Conservation (phyloP, 1,140 invertebrate genomes). For the Aphidius gifuensis region DNA sequence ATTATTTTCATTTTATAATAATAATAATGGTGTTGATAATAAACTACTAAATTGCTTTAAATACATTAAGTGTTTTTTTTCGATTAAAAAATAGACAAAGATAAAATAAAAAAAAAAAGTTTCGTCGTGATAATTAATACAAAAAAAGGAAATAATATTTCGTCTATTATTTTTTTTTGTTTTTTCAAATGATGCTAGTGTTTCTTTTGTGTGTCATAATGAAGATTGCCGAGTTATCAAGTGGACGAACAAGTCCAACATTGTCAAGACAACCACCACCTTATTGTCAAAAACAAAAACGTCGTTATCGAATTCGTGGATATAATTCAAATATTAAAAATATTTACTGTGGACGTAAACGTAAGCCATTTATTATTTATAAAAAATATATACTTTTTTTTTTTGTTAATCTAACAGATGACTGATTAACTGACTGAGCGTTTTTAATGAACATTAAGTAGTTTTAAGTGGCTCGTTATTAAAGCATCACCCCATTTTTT, state of each 20-base stretch:
- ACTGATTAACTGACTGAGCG: neutral
- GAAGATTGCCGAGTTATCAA: conserved; percentile 54
- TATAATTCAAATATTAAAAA: conserved; percentile 29
- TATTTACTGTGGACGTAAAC: conserved; percentile 32
- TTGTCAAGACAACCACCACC: conserved; percentile 30
- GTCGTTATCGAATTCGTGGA: conserved; percentile 24
- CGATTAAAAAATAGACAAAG: too few species aligned
- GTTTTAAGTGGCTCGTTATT: conserved; percentile 13
- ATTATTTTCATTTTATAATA: too few species aligned
- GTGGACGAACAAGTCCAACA: conserved; percentile 39
- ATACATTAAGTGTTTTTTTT: too few species aligned
- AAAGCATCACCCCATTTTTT: conserved; percentile 7
- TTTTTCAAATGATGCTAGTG: conserved; percentile 49
- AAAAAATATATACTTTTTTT: neutral
- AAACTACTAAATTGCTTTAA: too few species aligned
- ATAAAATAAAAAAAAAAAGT: too few species aligned
- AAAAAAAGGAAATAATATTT: too few species aligned
- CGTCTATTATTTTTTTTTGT: too few species aligned
- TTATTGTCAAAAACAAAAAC: conserved; percentile 32
- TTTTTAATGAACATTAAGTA: conserved; percentile 10
- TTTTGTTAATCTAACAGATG: too few species aligned
- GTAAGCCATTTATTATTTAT: conserved; percentile 30
- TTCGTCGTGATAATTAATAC: too few species aligned
- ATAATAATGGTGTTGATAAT: too few species aligned
- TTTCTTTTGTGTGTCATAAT: conserved; percentile 54